Percentiles rank a stretch among this genome's conserved stretches.
phyloP scores from a whole-genome alignment of 2,888 invertebrate genomes.

The Thysanoteuthis rhombus region DNA sequence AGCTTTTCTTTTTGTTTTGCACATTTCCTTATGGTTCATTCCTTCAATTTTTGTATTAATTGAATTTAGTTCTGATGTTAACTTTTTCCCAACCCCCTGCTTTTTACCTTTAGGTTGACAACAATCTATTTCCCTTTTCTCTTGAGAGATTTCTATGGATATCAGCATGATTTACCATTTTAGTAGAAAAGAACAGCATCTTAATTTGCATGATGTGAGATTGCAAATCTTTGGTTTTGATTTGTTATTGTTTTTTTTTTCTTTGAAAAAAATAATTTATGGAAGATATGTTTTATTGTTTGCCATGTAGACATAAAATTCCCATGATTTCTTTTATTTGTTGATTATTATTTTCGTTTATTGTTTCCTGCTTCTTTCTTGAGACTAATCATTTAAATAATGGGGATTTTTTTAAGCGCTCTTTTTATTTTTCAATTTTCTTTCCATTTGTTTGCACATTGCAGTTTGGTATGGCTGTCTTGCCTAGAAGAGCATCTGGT shows the following conservation, averaged over 20 bases:
- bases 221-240: not conserved
- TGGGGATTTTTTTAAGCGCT: not conserved
- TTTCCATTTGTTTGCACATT: not conserved
- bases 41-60: not conserved
- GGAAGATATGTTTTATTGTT: not conserved
- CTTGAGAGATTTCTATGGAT: not conserved
- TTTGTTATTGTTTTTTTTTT: not conserved
- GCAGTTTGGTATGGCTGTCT: not conserved
- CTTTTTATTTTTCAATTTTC: not conserved
- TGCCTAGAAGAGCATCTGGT: not conserved
- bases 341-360: not conserved
- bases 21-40: not conserved
- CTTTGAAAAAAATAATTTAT: not conserved
- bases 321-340: not conserved
- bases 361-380: not conserved
- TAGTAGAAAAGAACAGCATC: not conserved
- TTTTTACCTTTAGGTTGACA: not conserved
- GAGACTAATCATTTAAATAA: not conserved
- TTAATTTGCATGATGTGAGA: not conserved
- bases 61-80: not conserved
- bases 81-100: not conserved
- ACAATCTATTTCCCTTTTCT: not conserved
- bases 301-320: not conserved
- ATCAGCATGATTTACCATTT: not conserved
- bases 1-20: constrained; percentile 27